Evolutionary conservation across 2,888 invertebrate species (phyloP).

Genomic region (Lypha dubia): DNA sequence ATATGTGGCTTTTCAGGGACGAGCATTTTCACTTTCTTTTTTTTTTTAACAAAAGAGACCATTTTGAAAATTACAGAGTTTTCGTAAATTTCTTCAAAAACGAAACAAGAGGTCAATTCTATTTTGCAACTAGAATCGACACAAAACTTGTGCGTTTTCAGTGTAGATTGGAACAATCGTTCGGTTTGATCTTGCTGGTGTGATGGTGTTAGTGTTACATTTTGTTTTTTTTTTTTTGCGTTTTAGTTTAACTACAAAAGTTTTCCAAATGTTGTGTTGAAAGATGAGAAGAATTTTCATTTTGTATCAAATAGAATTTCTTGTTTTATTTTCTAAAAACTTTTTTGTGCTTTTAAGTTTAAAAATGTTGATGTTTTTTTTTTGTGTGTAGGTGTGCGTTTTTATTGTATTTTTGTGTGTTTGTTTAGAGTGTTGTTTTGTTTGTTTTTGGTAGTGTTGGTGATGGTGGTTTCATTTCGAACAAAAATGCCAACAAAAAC

Average conservation of each 20-base stretch:
- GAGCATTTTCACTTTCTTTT: conserved; percentile 14
- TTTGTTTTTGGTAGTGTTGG: conserved; percentile 47
- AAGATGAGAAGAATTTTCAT: conserved; percentile 61
- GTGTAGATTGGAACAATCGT: background rate
- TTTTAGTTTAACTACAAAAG: conserved; percentile 15
- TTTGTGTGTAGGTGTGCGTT: conserved; percentile 54
- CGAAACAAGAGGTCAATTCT: conserved; percentile 69
- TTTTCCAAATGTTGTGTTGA: conserved; percentile 60
- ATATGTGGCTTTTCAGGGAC: conserved; percentile 15
- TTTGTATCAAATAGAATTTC: conserved; percentile 67
- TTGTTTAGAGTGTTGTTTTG: conserved; percentile 45
- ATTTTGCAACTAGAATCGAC: conserved; percentile 51
- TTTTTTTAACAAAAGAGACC: conserved; percentile 16
- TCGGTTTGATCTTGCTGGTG: background rate
- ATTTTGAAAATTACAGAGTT: conserved; percentile 25
- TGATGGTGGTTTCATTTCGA: conserved; percentile 66
- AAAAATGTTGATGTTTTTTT: conserved; percentile 24
- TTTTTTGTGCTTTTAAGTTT: conserved; percentile 52
- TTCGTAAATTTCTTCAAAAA: conserved; percentile 35
- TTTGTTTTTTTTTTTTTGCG: background rate
- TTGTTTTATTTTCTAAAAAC: conserved; percentile 62
- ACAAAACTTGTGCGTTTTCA: conserved; percentile 57
- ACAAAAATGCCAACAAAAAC: conserved; percentile 77
- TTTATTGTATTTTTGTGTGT: conserved; percentile 51
- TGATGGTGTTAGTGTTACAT: background rate